Base-by-base conservation (phyloP, 2,888 invertebrate species). In the Polia nebulosa region DNA sequence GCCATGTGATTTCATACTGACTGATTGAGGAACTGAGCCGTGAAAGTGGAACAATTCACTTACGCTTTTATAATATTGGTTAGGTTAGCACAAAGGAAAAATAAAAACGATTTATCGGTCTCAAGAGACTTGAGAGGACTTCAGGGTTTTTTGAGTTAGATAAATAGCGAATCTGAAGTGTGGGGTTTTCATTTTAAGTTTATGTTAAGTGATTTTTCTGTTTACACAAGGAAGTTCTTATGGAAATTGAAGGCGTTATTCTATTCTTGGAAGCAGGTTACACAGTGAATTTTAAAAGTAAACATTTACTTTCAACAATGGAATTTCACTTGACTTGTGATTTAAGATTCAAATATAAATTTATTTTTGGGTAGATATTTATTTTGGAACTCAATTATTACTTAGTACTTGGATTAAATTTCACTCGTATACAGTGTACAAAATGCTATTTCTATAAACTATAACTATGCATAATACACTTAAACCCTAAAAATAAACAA, bases 31-130 rank as follows among this genome's bases (percentile, higher is more conserved):
- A 34, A 52, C 15, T 57, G 45, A 75, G 22, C 29, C 56, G 51
- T 81, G 80, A 78, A 81, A 79, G 82, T 87, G 81, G 76, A 68
- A 77, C 78, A 78, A 84, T 82, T 79, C 74, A 76, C 66, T 61
- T 71, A 76, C 36, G 62, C 70, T 67, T 77, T 51, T 57, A 47
- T 57, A 77, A 52, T 22, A 60, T 52, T 47, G 36, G 41, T 63
- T 25, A 34, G 15, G 25, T 1, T 56, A 47, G 34, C 34, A 63
- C 49, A 55, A 44, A 52, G 17, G n/a, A 25, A 56, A 72, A 57
- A 72, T 72, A 47, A 78, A 78, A 57, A 32, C 45, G 45, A 75
- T 75, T 72, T 78, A 72, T 72, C 57, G 41, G 52, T 22, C 27
- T 34, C 13, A 20, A 20, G 17, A 55, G 39, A 20, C 39, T 76